These are phyloP conservation scores for Sebastolobus altivelis DNA, from an alignment of 2,797 vertebrate genomes.

Conservation along the genomic window DNA sequence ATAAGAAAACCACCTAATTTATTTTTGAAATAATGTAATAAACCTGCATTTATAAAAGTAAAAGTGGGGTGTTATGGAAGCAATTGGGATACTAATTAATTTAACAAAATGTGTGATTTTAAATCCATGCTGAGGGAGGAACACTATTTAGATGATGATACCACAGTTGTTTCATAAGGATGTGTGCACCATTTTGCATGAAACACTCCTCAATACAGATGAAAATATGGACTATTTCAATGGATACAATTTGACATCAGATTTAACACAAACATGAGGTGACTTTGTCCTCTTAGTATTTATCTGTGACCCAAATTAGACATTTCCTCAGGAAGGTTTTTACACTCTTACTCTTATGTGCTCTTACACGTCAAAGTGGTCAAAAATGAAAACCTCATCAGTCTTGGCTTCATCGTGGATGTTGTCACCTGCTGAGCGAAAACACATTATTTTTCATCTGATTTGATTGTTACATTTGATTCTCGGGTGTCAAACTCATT, in stretches of 20 bases:
- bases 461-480: neutral
- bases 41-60: neutral
- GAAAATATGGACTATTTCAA: neutral
- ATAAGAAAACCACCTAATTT: neutral
- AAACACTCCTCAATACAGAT: neutral
- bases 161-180: neutral
- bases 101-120: slow-evolving; percentile 3
- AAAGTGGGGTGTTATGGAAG: slow-evolving; percentile 7
- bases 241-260: neutral
- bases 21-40: neutral
- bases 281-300: neutral
- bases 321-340: neutral
- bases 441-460: neutral
- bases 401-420: neutral
- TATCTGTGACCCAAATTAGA: neutral
- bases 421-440: neutral
- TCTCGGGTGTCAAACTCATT: neutral
- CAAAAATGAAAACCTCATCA: neutral
- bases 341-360: neutral
- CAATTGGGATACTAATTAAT: slow-evolving; percentile 20
- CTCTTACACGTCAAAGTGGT: neutral
- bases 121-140: neutral
- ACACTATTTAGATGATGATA: neutral
- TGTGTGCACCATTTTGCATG: neutral
- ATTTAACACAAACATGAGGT: neutral